phyloP scores from a whole-genome alignment of 2,113 vertebrate genomes.

The Perccottus glenii region DNA sequence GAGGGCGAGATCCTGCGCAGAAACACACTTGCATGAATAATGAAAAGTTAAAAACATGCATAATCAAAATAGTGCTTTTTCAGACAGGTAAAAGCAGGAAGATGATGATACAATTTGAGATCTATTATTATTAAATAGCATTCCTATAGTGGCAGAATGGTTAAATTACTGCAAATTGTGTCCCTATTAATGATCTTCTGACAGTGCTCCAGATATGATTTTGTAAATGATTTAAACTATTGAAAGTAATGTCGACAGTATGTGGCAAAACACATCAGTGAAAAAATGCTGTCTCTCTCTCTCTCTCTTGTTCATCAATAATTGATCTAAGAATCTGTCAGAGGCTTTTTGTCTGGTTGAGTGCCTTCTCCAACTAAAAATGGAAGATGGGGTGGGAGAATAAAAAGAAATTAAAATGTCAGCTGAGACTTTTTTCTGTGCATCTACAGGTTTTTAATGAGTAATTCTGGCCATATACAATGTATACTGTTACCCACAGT shows the following conservation, averaged over 20 bases:
- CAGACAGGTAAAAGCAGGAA: conserved; percentile 21
- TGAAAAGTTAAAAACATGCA: conserved; percentile 38
- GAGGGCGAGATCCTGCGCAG: conserved; percentile 88
- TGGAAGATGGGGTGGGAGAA: neutral
- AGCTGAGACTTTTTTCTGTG: neutral
- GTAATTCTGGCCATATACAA: neutral
- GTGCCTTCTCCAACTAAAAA: conserved; percentile 5
- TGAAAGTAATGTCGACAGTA: neutral
- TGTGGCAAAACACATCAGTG: conserved; percentile 2
- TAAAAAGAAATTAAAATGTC: conserved; percentile 12
- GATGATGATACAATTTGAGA: neutral
- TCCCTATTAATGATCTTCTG: neutral
- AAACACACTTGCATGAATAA: conserved; percentile 58
- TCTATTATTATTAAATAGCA: neutral
- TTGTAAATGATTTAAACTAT: neutral
- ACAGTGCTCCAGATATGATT: neutral
- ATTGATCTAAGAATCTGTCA: conserved; percentile 53
- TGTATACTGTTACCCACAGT: neutral
- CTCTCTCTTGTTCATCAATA: conserved; percentile 34
- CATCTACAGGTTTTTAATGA: neutral
- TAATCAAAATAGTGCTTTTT: conserved; percentile 28
- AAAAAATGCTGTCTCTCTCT: conserved; percentile 12
- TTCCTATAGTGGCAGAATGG: conserved; percentile 27
- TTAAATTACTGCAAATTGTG: conserved; percentile 12
- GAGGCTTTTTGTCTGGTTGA: conserved; percentile 36